Conservation (phyloP, 2,797 vertebrate genomes). For the Coranthus polyacanthus region DNA sequence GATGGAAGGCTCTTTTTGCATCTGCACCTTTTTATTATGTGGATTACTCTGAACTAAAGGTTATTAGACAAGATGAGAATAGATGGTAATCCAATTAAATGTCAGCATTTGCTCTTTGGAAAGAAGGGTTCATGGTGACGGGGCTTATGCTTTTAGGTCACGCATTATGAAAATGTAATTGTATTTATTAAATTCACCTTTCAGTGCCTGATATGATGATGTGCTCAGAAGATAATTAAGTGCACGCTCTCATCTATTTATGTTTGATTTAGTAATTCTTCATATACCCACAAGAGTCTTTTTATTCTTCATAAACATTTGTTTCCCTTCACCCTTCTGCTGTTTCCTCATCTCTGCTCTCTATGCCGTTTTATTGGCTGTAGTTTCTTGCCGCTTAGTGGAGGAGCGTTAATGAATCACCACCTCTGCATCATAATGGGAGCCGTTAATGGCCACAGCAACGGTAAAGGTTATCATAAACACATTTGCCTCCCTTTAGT, state of each 20-base stretch:
- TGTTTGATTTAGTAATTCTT: conserved; percentile 6
- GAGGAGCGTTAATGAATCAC: conserved; percentile 65
- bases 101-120: not conserved
- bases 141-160: conserved; percentile 2
- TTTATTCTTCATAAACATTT: conserved; percentile 1
- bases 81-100: conserved; percentile 12
- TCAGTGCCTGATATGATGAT: not conserved
- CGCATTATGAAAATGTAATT: conserved; percentile 4
- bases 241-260: conserved; percentile 1
- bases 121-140: not conserved
- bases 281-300: not conserved
- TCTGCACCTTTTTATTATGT: conserved; percentile 4
- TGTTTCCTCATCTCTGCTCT: conserved; percentile 3
- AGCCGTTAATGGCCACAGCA: conserved; percentile 47
- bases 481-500: conserved; percentile 58
- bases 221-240: not conserved
- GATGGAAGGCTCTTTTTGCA: not conserved
- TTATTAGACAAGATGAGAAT: conserved; percentile 3
- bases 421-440: conserved; percentile 54
- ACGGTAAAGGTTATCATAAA: conserved; percentile 72
- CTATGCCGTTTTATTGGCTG: conserved; percentile 32
- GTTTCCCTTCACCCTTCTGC: not conserved
- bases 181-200: not conserved
- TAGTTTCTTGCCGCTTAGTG: conserved; percentile 9
- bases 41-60: conserved; percentile 1